phyloP scores from a whole-genome alignment of 2,888 invertebrate genomes.

The Dasysyrphus tricinctus region DNA sequence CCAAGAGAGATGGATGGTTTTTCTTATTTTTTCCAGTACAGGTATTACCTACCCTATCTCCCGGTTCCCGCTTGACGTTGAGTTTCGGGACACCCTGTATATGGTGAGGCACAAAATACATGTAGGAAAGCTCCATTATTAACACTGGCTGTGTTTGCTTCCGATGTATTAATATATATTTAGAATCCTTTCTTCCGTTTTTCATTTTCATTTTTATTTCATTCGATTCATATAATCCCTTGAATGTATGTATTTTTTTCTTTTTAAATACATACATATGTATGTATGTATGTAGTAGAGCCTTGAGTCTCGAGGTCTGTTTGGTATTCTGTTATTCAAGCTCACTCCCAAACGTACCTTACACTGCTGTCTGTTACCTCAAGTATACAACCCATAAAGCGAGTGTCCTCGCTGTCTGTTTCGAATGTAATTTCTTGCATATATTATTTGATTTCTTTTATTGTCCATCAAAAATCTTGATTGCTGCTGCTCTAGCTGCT shows the following conservation, averaged over 20 bases:
- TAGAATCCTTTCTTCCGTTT: slow-evolving; percentile 55
- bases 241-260: background rate
- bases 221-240: slow-evolving; percentile 18
- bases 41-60: too few relatives aligned
- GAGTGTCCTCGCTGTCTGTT: slow-evolving; percentile 35
- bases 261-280: background rate
- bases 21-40: too few relatives aligned
- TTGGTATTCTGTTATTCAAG: slow-evolving; percentile 17
- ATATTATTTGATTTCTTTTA: slow-evolving; percentile 73
- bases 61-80: too few relatives aligned
- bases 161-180: slow-evolving; percentile 32
- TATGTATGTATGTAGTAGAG: background rate
- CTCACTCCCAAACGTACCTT: slow-evolving; percentile 3
- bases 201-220: slow-evolving; percentile 33
- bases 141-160: slow-evolving; percentile 23
- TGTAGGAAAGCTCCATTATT: slow-evolving; percentile 27
- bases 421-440: slow-evolving; percentile 54
- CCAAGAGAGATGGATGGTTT: too few relatives aligned
- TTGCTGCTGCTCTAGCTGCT: background rate
- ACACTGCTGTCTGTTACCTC: slow-evolving; percentile 29
- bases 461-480: slow-evolving; percentile 58
- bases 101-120: slow-evolving; percentile 15
- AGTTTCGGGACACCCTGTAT: too few relatives aligned
- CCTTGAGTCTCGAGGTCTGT: slow-evolving; percentile 10
- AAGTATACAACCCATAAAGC: background rate